Base-by-base conservation (phyloP, 2,888 invertebrate genomes). In the Junonia oenone region DNA sequence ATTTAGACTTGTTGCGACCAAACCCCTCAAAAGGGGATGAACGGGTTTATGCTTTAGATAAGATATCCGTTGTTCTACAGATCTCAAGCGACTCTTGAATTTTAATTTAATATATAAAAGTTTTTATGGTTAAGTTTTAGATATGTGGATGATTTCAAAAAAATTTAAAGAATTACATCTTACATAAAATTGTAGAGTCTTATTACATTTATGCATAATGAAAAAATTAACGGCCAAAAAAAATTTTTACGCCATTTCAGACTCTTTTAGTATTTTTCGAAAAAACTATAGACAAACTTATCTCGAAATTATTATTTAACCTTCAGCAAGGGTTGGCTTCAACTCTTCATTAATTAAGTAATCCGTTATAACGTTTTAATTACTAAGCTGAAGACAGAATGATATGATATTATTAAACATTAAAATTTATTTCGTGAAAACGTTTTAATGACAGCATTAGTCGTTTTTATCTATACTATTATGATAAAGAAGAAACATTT, bases 321-420 rank as follows among this genome's bases (percentile, higher is more conserved):
- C n/a, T 26, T 14, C 15, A 9, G 46, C 29, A 17, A 46, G 46
- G 46, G 46, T 46, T 46, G 46, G 46, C n/a, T n/a, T n/a, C n/a
- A n/a, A n/a, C n/a, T 46, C 46, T 5, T 5, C 9, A 31, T 46
- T 46, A 46, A 46, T 46, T 46, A 46, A 29, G 15, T 31, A 46
- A 46, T 17, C 27, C 22, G 22, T 43, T 43, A 13, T 43, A 43
- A 26, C 26, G 6, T 26, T 26, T 43, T 43, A 22, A 43, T 43
- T 43, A 26, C 26, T 43, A 22, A 8, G 26, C 43, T 22, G 6
- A 43, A 26, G 22, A 43, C 13, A 13, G 6, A 13, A 43, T 17
- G 6, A 6, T 6, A 26, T 22, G 6, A 22, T 8, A 43, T 22
- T 26, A 26, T 11, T 26, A 26, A 19, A 40, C 19, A n/a, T 17